Evolutionary conservation across 2,888 invertebrate genomes (phyloP).

Genomic region (Muschampia plurimacula): DNA sequence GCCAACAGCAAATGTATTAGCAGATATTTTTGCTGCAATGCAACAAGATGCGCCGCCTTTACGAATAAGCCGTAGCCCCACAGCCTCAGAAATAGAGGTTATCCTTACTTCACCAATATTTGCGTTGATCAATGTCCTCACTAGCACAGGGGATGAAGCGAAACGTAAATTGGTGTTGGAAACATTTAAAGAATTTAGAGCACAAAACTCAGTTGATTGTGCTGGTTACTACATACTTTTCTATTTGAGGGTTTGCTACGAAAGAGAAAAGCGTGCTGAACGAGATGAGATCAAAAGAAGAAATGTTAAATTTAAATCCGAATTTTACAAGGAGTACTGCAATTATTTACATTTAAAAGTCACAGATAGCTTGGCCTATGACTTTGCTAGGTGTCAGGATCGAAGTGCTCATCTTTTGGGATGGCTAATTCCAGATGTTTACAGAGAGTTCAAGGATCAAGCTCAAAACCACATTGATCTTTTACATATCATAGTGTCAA

Average conservation of each 20-base stretch:
- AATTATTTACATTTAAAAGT: constrained; percentile 91
- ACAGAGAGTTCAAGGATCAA: constrained; percentile 94
- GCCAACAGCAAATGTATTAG: constrained; percentile 73
- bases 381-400: constrained; percentile 95
- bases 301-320: constrained; percentile 91
- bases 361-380: constrained; percentile 90
- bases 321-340: constrained; percentile 96
- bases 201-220: constrained; percentile 87
- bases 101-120: constrained; percentile 93
- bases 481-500: constrained; percentile 95
- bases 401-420: constrained; percentile 95
- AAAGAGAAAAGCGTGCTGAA: constrained; percentile 79
- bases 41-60: constrained; percentile 82
- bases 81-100: constrained; percentile 86
- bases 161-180: constrained; percentile 92
- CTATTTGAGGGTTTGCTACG: constrained; percentile 92
- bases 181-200: constrained; percentile 92
- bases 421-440: constrained; percentile 97
- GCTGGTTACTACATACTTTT: constrained; percentile 95
- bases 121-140: constrained; percentile 94
- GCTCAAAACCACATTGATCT: constrained; percentile 95
- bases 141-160: constrained; percentile 89
- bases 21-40: constrained; percentile 77
- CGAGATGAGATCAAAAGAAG: constrained; percentile 82
- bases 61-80: constrained; percentile 78